Conservation (phyloP, 2,888 invertebrate genomes). For the Protodeltote pygarga region DNA sequence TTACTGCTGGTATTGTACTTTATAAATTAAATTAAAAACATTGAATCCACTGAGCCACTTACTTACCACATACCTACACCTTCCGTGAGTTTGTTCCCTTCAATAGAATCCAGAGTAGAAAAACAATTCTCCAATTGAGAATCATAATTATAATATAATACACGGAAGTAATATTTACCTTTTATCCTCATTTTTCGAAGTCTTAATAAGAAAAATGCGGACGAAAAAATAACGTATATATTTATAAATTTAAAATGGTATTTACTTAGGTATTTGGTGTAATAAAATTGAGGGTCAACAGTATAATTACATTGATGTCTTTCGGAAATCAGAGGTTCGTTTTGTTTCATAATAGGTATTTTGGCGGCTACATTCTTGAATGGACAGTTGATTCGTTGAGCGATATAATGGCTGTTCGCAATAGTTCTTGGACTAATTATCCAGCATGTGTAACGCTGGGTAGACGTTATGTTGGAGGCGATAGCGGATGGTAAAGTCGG, state of each 20-base stretch:
- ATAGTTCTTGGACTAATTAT: constrained; percentile 67
- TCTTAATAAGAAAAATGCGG: constrained; percentile 13
- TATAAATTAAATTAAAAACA: too few species aligned
- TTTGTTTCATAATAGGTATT: constrained; percentile 41
- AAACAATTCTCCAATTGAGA: too few species aligned
- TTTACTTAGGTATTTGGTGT: constrained; percentile 18
- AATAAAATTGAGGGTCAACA: constrained; percentile 38
- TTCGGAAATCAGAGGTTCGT: constrained; percentile 41
- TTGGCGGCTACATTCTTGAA: constrained; percentile 42
- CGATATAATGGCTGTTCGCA: constrained; percentile 39
- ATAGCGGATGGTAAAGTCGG: constrained; percentile 2
- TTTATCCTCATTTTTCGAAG: constrained; percentile 3
- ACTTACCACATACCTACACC: too few species aligned
- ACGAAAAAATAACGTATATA: constrained; percentile 4
- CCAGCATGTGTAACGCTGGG: constrained; percentile 63
- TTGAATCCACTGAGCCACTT: too few species aligned
- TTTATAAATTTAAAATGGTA: neutral
- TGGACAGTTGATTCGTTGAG: constrained; percentile 43
- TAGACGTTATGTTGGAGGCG: constrained; percentile 9
- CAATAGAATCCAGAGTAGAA: too few species aligned
- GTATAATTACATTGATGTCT: constrained; percentile 35
- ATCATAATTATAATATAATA: too few species aligned
- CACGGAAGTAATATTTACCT: constrained; percentile 1
- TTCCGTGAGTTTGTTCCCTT: too few species aligned
- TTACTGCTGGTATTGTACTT: too few species aligned